Percentiles rank a stretch among this genome's conserved stretches.
Conservation (phyloP, 2,888 invertebrate species). For the Thelaira solivaga region DNA sequence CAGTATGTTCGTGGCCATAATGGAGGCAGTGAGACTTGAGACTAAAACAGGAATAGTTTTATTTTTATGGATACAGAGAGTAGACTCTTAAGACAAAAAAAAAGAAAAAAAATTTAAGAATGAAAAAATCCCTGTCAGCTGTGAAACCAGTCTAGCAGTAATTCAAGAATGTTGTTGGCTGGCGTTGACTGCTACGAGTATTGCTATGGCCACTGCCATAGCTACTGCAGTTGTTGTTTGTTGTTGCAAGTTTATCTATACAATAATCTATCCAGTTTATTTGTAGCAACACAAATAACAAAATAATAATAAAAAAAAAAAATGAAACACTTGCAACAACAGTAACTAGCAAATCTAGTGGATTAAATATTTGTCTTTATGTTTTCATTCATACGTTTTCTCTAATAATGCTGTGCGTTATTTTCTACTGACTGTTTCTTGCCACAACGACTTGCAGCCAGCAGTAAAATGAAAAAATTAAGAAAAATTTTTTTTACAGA, state of each 20-base stretch:
- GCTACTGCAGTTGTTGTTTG: constrained; percentile 18
- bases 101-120: background rate
- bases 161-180: constrained; percentile 40
- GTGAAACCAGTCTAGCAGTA: constrained; percentile 45
- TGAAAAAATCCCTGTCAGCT: constrained; percentile 37
- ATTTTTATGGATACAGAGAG: no score
- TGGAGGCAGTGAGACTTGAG: background rate
- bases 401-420: constrained; percentile 14
- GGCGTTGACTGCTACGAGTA: constrained; percentile 1
- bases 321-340: background rate
- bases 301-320: constrained; percentile 15
- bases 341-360: constrained; percentile 3
- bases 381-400: constrained; percentile 4
- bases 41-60: background rate
- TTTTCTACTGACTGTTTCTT: background rate
- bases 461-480: constrained; percentile 7
- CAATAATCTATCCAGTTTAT: constrained; percentile 10
- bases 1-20: constrained; percentile 14
- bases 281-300: background rate
- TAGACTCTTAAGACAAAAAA: no score
- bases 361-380: constrained; percentile 23
- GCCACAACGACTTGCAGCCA: constrained; percentile 15
- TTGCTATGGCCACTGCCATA: constrained; percentile 25
- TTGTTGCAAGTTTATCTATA: constrained; percentile 26
- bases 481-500: no score